Evolutionary conservation across 2,113 vertebrate genomes (phyloP).

Genomic region (Nyctibius bracteatus): DNA sequence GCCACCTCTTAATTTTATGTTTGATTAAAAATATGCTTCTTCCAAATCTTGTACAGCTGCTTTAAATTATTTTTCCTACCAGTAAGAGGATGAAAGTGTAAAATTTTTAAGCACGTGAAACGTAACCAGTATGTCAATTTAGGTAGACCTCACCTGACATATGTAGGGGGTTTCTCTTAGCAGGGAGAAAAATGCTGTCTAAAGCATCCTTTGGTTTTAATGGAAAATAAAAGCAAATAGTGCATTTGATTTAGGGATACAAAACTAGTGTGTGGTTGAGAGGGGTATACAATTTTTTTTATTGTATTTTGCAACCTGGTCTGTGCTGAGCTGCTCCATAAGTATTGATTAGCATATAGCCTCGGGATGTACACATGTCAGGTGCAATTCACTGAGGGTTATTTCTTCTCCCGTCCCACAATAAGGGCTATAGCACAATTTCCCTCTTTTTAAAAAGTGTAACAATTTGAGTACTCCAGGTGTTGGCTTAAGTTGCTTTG

Average conservation of each 20-base stretch:
- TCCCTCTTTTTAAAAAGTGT: background rate
- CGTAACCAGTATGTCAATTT: background rate
- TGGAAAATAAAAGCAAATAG: background rate
- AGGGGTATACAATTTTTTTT: background rate
- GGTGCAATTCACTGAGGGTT: conserved; percentile 7
- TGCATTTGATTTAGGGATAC: background rate
- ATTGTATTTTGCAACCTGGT: background rate
- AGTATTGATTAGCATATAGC: conserved; percentile 20
- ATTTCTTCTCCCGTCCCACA: background rate
- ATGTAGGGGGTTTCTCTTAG: background rate
- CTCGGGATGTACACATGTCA: background rate
- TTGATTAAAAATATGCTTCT: background rate
- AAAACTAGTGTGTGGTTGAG: background rate
- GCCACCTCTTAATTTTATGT: background rate
- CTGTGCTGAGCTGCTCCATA: background rate
- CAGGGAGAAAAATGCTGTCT: background rate
- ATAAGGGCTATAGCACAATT: background rate
- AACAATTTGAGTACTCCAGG: background rate
- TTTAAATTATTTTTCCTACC: background rate
- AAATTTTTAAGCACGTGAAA: background rate
- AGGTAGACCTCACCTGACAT: background rate
- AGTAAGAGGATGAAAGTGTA: background rate
- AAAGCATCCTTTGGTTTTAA: background rate
- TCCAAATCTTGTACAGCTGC: background rate
- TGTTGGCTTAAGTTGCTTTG: background rate